Conservation (phyloP, 2,113 vertebrate species). For the Columba livia region DNA sequence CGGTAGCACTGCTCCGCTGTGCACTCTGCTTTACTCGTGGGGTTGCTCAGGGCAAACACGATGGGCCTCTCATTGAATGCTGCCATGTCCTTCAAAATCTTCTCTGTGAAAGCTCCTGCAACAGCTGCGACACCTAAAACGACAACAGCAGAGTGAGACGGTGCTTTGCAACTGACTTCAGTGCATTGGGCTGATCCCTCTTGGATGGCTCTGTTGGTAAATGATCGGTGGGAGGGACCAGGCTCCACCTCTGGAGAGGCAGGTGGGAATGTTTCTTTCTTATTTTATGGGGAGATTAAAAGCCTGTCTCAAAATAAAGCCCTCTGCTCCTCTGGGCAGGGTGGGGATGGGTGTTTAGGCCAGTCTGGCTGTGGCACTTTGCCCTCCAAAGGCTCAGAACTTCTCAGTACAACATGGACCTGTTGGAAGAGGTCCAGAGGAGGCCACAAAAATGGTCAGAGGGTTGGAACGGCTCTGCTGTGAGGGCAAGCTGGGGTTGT, state of each 20-base stretch:
- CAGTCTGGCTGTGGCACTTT: not conserved
- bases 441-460: too few species aligned
- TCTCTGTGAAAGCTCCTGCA: constrained; percentile 90
- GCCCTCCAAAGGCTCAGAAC: not conserved
- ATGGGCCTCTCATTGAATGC: constrained; percentile 90
- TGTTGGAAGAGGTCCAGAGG: too few species aligned
- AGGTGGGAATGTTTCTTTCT: not conserved
- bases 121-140: constrained; percentile 89
- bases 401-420: not conserved
- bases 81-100: constrained; percentile 92
- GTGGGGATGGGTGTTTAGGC: not conserved
- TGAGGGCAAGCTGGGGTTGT: too few species aligned
- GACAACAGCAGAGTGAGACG: not conserved
- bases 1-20: constrained; percentile 95
- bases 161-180: not conserved
- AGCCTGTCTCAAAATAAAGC: not conserved
- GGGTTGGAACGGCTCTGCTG: too few species aligned
- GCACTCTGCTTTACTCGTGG: constrained; percentile 96
- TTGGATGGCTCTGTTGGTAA: fast-evolving
- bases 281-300: not conserved
- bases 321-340: not conserved
- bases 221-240: not conserved
- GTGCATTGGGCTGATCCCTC: not conserved
- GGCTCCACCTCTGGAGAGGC: not conserved
- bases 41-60: constrained; percentile 96